Conservation (phyloP, 2,797 vertebrate genomes). For the Sebastes oblongus region DNA sequence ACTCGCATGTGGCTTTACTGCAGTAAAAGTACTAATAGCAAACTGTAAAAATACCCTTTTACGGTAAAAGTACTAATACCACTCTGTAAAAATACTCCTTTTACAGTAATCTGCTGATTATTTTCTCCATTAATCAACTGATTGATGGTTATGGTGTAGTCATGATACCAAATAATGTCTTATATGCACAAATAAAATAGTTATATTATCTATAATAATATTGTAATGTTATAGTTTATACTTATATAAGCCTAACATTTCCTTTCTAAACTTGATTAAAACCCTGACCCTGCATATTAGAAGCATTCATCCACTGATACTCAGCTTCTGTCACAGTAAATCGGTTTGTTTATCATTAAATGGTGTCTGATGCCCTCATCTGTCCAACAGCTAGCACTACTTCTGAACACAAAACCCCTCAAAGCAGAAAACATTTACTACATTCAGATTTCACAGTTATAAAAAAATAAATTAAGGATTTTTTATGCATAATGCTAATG, state of each 20-base stretch:
- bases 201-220: no score
- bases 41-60: no score
- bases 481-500: no score
- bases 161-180: neutral
- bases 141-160: neutral
- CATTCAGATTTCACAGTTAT: neutral
- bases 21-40: neutral
- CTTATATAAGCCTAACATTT: no score
- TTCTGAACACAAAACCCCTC: neutral
- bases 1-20: no score
- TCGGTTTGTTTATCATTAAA: neutral
- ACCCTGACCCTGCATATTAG: neutral
- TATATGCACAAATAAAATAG: neutral
- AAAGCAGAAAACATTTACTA: neutral
- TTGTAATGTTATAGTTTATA: no score
- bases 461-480: no score
- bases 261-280: no score
- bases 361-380: constrained; percentile 28
- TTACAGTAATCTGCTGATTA: no score
- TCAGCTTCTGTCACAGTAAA: neutral
- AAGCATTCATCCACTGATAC: neutral
- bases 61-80: no score
- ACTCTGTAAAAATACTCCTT: no score
- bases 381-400: constrained; percentile 1
- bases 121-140: no score